A percentile compares a stretch with the other conserved stretches of the same genome.
phyloP scores from a whole-genome alignment of 2,797 vertebrate genomes.

The Cyprinodon diabolis region DNA sequence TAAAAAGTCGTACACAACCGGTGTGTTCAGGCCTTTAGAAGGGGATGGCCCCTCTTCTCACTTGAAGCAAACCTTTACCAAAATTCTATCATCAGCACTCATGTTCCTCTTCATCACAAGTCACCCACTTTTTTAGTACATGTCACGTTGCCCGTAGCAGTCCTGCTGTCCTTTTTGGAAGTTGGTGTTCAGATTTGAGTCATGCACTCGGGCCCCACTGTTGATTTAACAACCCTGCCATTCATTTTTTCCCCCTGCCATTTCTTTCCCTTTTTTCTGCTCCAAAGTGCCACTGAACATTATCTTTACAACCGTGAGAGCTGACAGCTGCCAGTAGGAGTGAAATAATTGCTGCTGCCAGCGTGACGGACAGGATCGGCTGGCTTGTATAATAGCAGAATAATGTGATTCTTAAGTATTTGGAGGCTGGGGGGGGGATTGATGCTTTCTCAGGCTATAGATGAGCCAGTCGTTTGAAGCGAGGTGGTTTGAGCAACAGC shows the following conservation, averaged over 20 bases:
- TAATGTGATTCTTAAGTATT: conserved; percentile 41
- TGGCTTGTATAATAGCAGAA: conserved; percentile 49
- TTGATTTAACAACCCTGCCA: conserved; percentile 36
- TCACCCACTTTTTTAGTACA: conserved; percentile 1
- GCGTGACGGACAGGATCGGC: conserved; percentile 51
- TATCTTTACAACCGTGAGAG: conserved; percentile 53
- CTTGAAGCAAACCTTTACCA: conserved; percentile 32
- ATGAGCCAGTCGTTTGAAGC: conserved; percentile 38
- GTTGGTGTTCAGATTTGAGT: conserved; percentile 11
- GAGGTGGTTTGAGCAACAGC: conserved; percentile 20
- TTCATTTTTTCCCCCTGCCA: conserved; percentile 21
- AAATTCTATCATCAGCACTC: conserved; percentile 16
- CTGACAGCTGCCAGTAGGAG: conserved; percentile 55
- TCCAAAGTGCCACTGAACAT: conserved; percentile 41
- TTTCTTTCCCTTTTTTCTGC: conserved; percentile 2
- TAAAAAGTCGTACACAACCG: too few species aligned
- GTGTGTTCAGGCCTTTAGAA: conserved; percentile 1
- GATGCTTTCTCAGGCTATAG: conserved; percentile 11
- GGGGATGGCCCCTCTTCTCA: conserved; percentile 10
- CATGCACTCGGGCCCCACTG: conserved; percentile 28
- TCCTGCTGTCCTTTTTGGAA: conserved; percentile 6
- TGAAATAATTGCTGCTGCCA: conserved; percentile 59
- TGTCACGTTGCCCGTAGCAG: conserved; percentile 2
- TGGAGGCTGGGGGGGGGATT: conserved; percentile 17
- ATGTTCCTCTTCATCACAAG: not conserved